Conservation (phyloP, 2,888 invertebrate species). For the Drosophila antonietae region DNA sequence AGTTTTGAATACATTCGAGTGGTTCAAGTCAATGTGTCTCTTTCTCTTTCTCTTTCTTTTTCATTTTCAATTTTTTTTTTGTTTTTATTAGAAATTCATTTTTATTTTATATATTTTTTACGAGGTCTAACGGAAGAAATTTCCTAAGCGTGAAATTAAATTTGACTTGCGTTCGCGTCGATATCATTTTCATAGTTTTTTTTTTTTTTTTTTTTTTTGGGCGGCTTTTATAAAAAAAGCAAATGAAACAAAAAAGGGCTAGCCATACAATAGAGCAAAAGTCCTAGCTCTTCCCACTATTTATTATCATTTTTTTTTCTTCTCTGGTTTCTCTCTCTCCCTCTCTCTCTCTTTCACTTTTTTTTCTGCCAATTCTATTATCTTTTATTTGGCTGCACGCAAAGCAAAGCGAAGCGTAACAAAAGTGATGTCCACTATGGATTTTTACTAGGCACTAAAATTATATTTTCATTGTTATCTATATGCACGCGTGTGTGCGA, state of each 20-base stretch:
- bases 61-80: neutral
- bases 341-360: no score
- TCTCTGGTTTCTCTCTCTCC: neutral
- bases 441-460: slow-evolving; percentile 74
- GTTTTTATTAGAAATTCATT: slow-evolving; percentile 50
- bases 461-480: slow-evolving; percentile 73
- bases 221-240: slow-evolving; percentile 9
- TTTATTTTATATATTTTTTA: slow-evolving; percentile 43
- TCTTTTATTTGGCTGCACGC: slow-evolving; percentile 56
- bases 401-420: slow-evolving; percentile 62
- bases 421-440: slow-evolving; percentile 64
- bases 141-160: slow-evolving; percentile 75
- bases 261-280: slow-evolving; percentile 9
- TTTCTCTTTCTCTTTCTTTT: neutral
- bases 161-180: slow-evolving; percentile 57
- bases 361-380: slow-evolving; percentile 39
- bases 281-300: slow-evolving; percentile 31
- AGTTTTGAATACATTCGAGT: slow-evolving; percentile 16
- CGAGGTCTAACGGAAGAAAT: slow-evolving; percentile 36
- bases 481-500: slow-evolving; percentile 20
- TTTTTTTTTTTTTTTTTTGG: neutral
- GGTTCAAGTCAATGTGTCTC: slow-evolving; percentile 2
- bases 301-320: slow-evolving; percentile 35
- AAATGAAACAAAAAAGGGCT: slow-evolving; percentile 6
- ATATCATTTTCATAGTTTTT: slow-evolving; percentile 60